Conservation (phyloP, 2,797 vertebrate genomes). For the Nyctalus aviator region DNA sequence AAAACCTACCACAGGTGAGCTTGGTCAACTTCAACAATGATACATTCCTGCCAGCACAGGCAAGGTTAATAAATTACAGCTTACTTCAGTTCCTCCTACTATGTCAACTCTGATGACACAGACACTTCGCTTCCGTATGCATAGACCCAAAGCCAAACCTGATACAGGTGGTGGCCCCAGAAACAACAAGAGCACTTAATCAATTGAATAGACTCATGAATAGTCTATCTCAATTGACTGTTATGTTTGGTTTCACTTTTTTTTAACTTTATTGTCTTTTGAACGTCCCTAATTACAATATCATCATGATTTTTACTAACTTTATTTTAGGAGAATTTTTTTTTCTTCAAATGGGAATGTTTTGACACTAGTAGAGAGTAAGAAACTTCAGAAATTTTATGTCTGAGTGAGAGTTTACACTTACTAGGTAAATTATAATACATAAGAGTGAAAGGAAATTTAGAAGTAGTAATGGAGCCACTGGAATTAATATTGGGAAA, state of each 20-base stretch:
- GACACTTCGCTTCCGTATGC: not conserved
- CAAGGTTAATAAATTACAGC: not conserved
- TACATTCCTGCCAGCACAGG: not conserved
- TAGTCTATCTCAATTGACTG: not conserved
- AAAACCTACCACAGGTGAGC: not conserved
- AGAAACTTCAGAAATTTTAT: not conserved
- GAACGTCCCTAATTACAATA: not conserved
- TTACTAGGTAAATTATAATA: constrained; percentile 1
- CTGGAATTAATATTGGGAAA: constrained; percentile 8
- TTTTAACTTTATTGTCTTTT: not conserved
- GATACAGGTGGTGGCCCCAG: not conserved
- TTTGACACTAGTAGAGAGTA: not conserved
- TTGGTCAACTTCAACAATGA: not conserved
- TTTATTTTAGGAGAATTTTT: constrained; percentile 7
- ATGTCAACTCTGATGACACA: not conserved
- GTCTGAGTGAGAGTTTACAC: not conserved
- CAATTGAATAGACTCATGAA: not conserved
- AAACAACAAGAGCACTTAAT: not conserved
- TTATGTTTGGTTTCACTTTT: not conserved
- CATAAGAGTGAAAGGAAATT: constrained; percentile 27
- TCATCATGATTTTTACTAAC: not conserved
- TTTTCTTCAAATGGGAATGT: constrained; percentile 49
- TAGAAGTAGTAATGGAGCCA: not conserved
- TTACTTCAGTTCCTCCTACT: not conserved
- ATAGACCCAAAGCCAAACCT: not conserved